Evolutionary conservation across 2,888 invertebrate genomes (phyloP), one percentile per base, ranked within the genome.

Genomic region (Sphinx pinastri): DNA sequence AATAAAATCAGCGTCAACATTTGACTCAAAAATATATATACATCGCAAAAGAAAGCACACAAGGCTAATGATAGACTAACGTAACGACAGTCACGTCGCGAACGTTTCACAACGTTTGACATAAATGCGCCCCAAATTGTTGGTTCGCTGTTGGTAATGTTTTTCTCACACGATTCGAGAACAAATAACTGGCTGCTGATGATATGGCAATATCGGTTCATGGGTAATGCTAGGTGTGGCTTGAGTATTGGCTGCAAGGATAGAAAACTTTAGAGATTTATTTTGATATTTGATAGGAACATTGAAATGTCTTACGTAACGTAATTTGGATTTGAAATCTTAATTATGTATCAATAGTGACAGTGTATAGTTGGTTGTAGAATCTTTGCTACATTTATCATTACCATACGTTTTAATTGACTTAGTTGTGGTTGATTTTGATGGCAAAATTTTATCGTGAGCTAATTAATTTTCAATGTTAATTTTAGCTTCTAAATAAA

Each of bases 91-190:
- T 88, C 89, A 87, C 87, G 85, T 85, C 74, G 72, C 71, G 55
- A 70, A 69, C 71, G 85, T 89, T 89, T 86, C 88, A 76, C 88
- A 91, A 91, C 90, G 86, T 89, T 93, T 93, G 93, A 93, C 93
- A 93, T 93, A 89, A 79, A 68, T 75, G 75, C 77, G 79, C 75
- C 74, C 80, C 83, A 91, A 92, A 93, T 93, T 92, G 87, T 82
- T 77, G 86, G 90, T 88, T 90, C 84, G 86, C 83, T 76, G 83
- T 83, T 79, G 81, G 83, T 82, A 86, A 87, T 83, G 91, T 91
- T 92, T 92, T 92, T 92, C 92, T 92, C 93, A 93, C 93, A 93
- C 93, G 89, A 91, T 88, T 84, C 84, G 91, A 90, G 88, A 89
- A 88, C 88, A 93, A 93, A 93, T 93, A 90, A 90, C 89, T 88